phyloP scores from a whole-genome alignment of 2,113 vertebrate genomes.

The Anarrhichthys ocellatus region DNA sequence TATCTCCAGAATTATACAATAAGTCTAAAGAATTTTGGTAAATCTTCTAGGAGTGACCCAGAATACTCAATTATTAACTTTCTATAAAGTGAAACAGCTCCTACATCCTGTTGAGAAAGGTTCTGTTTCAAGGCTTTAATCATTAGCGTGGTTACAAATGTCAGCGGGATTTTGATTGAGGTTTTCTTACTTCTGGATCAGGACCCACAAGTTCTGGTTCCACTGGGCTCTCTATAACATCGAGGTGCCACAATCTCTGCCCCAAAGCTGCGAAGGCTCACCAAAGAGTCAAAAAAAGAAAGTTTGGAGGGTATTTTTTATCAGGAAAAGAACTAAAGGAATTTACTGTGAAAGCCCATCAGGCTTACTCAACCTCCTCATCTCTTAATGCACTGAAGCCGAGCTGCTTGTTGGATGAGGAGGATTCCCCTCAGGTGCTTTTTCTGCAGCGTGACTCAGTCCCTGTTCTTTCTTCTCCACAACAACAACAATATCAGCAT shows the following conservation, averaged over 20 bases:
- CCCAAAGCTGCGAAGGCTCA: slow-evolving; percentile 1
- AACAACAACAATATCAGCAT: slow-evolving; percentile 53
- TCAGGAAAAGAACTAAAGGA: slow-evolving; percentile 42
- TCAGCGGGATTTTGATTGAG: background rate
- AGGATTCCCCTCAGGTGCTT: slow-evolving; percentile 60
- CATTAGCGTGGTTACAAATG: too few relatives aligned
- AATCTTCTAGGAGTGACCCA: too few relatives aligned
- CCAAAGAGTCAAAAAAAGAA: slow-evolving; percentile 10
- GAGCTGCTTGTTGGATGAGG: slow-evolving; percentile 62
- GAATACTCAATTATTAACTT: too few relatives aligned
- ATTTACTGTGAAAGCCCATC: slow-evolving; percentile 59
- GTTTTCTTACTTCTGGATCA: background rate
- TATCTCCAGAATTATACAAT: background rate
- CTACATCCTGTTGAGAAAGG: background rate
- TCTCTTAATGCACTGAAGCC: slow-evolving; percentile 57
- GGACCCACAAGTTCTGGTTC: background rate
- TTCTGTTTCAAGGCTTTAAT: too few relatives aligned
- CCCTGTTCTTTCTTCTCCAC: slow-evolving; percentile 54
- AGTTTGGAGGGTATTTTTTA: slow-evolving; percentile 28
- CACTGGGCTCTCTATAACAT: too few relatives aligned
- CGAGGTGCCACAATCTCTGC: background rate
- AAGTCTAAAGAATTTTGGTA: too few relatives aligned
- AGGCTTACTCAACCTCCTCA: slow-evolving; percentile 61
- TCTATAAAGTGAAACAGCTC: background rate
- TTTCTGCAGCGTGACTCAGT: slow-evolving; percentile 64